Evolutionary conservation across 2,797 vertebrate species (phyloP), one percentile per base, ranked within the genome.

Genomic region (Neosilurus mollespiculum): DNA sequence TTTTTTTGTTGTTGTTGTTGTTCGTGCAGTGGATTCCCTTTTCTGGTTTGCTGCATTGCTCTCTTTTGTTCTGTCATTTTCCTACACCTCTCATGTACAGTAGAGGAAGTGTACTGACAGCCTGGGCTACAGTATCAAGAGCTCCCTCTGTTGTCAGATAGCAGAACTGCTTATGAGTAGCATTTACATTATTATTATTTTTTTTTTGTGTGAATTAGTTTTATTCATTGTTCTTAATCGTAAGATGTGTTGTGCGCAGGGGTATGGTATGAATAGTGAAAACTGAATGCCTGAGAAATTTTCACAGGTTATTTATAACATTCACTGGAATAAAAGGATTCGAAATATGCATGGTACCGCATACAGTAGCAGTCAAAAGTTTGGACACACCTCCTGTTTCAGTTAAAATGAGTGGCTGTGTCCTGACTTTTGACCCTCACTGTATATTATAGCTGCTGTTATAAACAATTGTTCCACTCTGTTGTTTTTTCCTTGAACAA

Each of bases 81-180:
- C 26, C 61, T 53, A 77, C 66, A 65, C 43, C 62, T 53, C 64
- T 70, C 24, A 9, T 65, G 14, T 37, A 49, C 58, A 64, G 82
- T 72, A 12, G 20, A 65, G 77, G 26, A 73, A 80, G 77, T 51
- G 59, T 18, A 54, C 10, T 43, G 51, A 37, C 58, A 49, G 66
- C 43, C 67, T 20, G 59, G 73, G 22, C 61, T 65, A 79, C 77
- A 66, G 49, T 79, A 65, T 78, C 26, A 1, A 58, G 71, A 49
- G 51, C 78, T n/a, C 86, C 86, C 81, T 86, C 86, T 88, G 61
- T 61, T 85, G 84, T 53, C 77, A 8, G 51, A 53, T 15, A 49
- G 64, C 62, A 58, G 58, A 24, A 51, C 22, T 72, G 69, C 26
- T 30, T 30, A 43, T 12, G 26, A 24, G 11, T 62, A 43, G 3